A percentile compares a stretch with the other conserved stretches of the same genome.
Conservation (phyloP, 2,797 vertebrate genomes). For the Agapornis canus region DNA sequence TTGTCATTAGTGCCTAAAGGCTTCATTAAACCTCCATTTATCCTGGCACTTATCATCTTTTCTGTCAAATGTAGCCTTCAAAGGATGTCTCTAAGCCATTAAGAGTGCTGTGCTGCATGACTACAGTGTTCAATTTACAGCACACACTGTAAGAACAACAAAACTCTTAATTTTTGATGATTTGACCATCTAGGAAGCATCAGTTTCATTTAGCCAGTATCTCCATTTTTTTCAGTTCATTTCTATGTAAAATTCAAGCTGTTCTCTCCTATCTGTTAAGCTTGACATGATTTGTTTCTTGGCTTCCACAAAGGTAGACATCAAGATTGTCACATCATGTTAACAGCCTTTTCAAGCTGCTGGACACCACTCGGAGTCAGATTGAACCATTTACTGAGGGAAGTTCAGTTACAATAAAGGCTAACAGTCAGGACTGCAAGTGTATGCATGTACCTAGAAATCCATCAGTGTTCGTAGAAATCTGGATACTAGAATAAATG, state of each 20-base stretch:
- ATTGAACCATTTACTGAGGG: background rate
- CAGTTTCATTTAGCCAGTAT: background rate
- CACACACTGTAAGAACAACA: background rate
- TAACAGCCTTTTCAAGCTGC: conserved; percentile 16
- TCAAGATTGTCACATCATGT: background rate
- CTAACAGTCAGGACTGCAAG: background rate
- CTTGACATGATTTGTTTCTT: conserved; percentile 1
- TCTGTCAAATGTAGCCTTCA: background rate
- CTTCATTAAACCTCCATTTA: conserved; percentile 30
- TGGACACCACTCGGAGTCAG: background rate
- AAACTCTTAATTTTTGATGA: background rate
- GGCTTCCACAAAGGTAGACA: background rate
- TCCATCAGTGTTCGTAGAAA: background rate
- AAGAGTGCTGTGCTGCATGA: background rate
- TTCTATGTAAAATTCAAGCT: background rate
- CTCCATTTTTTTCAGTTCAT: background rate
- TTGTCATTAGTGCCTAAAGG: background rate
- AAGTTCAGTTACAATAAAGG: background rate
- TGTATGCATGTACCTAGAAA: background rate
- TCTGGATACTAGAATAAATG: background rate
- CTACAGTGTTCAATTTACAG: background rate
- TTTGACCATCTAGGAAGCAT: background rate
- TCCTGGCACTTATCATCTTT: background rate
- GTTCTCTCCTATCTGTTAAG: background rate
- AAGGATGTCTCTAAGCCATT: background rate